Evolutionary conservation across 2,888 invertebrate genomes (phyloP), one percentile per base, ranked within the genome.

Genomic region (Teleiodes luculella): DNA sequence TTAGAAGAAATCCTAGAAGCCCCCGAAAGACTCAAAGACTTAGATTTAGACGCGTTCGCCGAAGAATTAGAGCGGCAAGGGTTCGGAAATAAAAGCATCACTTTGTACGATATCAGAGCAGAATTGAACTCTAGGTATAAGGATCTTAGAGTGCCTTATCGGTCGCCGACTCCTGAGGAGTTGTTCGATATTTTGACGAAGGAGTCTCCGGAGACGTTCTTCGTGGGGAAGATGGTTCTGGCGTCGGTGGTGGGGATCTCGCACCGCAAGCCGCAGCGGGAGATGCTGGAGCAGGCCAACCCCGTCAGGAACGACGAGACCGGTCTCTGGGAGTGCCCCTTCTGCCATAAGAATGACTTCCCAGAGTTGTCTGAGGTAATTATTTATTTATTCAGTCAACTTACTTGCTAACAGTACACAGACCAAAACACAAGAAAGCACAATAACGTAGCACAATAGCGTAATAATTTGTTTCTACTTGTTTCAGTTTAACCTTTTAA

Each of bases 31-130:
- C 86, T 98, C 24, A 97, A 97, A 79, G 99, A 99, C 80, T 91
- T 99, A 30, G 99, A 99, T 90, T 90, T 99, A 58, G 99, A 99
- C 79, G 99, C 99, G 0, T 99, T 99, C 78, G 99, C 99, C 0
- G 98, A 97, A 67, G 99, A 99, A 86, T 90, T 99, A 56, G 97
- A 98, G 70, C 91, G 98, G 53, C 98, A 95, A 91, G 95, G 95
- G 8, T 95, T 95, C 68, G 95, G 96, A 3, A 96, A 96, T 71
- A 96, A 96, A 69, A 95, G 96, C 70, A 98, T 98, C 57, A 99
- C 99, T 0, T 82, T 99, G 45, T 99, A 99, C 74, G 99, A 99
- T 75, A 99, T 99, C 57, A 91, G 98, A 63, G 96, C 97, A 0
- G 99, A 99, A 89, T 87, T 99, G 66, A 98, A 97, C 82, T 94